Evolutionary conservation across 2,888 invertebrate genomes (phyloP), one percentile per base, ranked within the genome.

Genomic region (Vanessa cardui): DNA sequence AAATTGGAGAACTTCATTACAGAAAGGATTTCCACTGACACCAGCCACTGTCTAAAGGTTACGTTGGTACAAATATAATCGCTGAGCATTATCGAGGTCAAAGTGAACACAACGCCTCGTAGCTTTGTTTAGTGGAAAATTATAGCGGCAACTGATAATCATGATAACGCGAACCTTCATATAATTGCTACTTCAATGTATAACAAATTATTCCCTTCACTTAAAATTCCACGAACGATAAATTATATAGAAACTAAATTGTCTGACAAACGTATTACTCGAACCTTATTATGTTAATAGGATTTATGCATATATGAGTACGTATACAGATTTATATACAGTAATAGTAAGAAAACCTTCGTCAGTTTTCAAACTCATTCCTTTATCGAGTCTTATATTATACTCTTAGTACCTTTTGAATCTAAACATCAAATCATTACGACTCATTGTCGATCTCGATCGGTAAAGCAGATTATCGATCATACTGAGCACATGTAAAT

Each of bases 171-270:
- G 31, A 31, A 8, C 54, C 54, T 54, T 54, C 31, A 54, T n/a
- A 47, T 16, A 31, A 54, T 54, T 33, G n/a, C 54, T 31, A n/a
- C 31, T 54, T 54, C 52, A 15, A 52, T 26, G 16, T n/a, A 16
- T 31, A 50, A 50, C 50, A 50, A 50, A 50, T 50, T 50, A 50
- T 50, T 39, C 50, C 50, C 50, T 50, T 50, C 50, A 50, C 50
- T 50, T 21, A 21, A 26, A 50, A 50, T 50, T 50, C 50, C 50
- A 50, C 50, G 20, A 50, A 21, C 12, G 9, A 20, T 49, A 49
- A 39, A 50, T 50, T 20, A 50, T 21, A 12, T 50, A 50, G 26
- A 21, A 21, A 50, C 21, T 50, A 50, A 50, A 50, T 50, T 21
- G 50, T 16, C 15, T 50, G 15, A 50, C 20, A 21, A 49, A 49